Evolutionary conservation across 2,797 vertebrate genomes (phyloP), one percentile per base, ranked within the genome.

Genomic region (Acrossocheilus wenchowensis): DNA sequence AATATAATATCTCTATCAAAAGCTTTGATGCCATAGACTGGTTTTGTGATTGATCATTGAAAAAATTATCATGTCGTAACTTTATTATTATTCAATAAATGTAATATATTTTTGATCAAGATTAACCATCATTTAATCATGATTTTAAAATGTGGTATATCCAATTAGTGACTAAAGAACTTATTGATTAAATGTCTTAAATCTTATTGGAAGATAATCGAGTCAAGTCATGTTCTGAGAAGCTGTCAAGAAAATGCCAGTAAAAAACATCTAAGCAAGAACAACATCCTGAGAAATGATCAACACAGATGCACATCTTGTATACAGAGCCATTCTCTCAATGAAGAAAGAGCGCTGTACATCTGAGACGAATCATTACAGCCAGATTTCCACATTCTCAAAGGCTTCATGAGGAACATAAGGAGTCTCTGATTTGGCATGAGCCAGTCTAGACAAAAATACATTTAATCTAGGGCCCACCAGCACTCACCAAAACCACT

Each of bases 391-490:
- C 77, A 75, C 57, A 68, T 36, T 30, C 39, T 82, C 69, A 45
- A 26, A 77, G 39, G 43, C 52, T 71, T 83, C 39, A 30, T 57
- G 79, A 23, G 39, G 45, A 81, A 77, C 57, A 86, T 19, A 48
- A 64, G 39, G 84, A 54, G 68, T 78, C 26, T 62, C 34, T 43
- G 74, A 72, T 41, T 71, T 82, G 86, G 80, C 68, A 75, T 81
- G 48, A 66, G 60, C 69, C 87, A 69, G 88, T 81, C 74, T 89
- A 89, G 89, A 88, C 88, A 88, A 87, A 89, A 50, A 88, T 89
- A 90, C 90, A 92, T 92, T 88, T 88, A 85, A 91, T 90, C 81
- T 87, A 88, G 90, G 78, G 89, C 83, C 82, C 90, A 89, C 91
- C 90, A 69, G 89, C 90, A 79, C 74, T 79, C 23, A 91, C 87